Conservation (phyloP, 2,113 vertebrate genomes). For the Nannobrachium achirus region DNA sequence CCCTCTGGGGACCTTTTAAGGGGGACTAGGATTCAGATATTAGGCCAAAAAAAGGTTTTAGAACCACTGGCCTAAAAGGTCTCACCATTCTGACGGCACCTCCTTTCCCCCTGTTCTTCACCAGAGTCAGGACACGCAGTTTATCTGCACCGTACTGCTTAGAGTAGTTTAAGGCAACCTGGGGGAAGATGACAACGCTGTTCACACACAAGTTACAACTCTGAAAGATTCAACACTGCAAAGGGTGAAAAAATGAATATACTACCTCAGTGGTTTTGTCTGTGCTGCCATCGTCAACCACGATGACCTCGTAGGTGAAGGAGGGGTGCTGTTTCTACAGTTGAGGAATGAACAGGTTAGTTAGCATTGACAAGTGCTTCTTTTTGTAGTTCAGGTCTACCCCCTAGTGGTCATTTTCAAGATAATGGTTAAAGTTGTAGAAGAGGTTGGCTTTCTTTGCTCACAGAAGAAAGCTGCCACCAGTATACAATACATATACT, state of each 20-base stretch:
- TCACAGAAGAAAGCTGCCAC: neutral
- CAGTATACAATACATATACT: neutral
- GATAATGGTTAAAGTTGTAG: neutral
- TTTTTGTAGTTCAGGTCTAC: conserved; percentile 40
- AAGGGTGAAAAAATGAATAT: neutral
- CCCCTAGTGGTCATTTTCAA: conserved; percentile 52
- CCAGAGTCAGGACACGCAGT: conserved; percentile 89
- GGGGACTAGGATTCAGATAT: no score
- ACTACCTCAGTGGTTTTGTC: conserved; percentile 92
- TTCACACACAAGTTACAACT: neutral
- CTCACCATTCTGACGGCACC: conserved; percentile 92
- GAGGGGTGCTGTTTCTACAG: conserved; percentile 83
- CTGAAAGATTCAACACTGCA: neutral
- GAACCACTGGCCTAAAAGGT: no score
- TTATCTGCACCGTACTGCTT: conserved; percentile 88
- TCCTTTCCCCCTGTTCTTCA: conserved; percentile 93
- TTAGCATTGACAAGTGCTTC: neutral
- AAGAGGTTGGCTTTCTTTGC: neutral
- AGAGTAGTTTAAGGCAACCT: conserved; percentile 90
- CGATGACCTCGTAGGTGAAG: conserved; percentile 93
- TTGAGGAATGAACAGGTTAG: conserved; percentile 33
- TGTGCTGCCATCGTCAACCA: conserved; percentile 95
- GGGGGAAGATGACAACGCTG: conserved; percentile 9
- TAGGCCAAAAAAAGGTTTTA: no score
- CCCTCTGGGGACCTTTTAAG: no score